Base-by-base conservation (phyloP, 2,797 vertebrate genomes). In the Phyllotis vaccarum region DNA sequence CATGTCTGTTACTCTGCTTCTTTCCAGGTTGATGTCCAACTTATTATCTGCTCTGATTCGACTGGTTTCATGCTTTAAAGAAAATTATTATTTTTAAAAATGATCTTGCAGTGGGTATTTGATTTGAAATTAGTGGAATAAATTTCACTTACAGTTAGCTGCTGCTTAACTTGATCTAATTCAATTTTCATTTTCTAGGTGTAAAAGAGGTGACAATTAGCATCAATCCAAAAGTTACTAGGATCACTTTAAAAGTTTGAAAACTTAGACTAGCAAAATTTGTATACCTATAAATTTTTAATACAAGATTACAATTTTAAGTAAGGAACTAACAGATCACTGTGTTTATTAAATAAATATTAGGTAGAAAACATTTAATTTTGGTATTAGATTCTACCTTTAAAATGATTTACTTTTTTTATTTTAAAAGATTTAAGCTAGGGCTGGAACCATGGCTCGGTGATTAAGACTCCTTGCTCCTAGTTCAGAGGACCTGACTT, bases 171-270 rank as follows among this genome's bases (percentile, higher is more conserved):
- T 97, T 99, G 99, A 97, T 99, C 99, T 95, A 99, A 97, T 96
- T 99, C 99, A 92, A 98, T 99, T 98, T 99, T 99, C 99, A 99
- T 99, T 99, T 99, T 99, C 99, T 99, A 98, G 70, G 46, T n/a
- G 93, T 31, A 97, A 83, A 95, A 96, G 24, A 92, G 92, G 96
- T 80, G 27, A 64, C 24, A 93, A 90, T 93, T 97, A 95, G n/a
- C 31, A 89, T 76, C 75, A 95, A 95, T 76, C 31, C 34, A 72
- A 89, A 97, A 91, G 46, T 54, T 16, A 34, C 21, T 70, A 83
- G 89, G 72, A 12, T 89, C 86, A 78, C 74, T 74, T 52, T 54
- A 89, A 89, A 96, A 96, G 85, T 85, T 16, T 95, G 21, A 96
- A 95, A 92, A 52, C 6, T 27, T 62, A n/a, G 2, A 82, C 75